These are phyloP conservation scores for Ianthella basta DNA, from an alignment of 37 sponge, comb jelly and placozoan genomes.

Conservation along the genomic window DNA sequence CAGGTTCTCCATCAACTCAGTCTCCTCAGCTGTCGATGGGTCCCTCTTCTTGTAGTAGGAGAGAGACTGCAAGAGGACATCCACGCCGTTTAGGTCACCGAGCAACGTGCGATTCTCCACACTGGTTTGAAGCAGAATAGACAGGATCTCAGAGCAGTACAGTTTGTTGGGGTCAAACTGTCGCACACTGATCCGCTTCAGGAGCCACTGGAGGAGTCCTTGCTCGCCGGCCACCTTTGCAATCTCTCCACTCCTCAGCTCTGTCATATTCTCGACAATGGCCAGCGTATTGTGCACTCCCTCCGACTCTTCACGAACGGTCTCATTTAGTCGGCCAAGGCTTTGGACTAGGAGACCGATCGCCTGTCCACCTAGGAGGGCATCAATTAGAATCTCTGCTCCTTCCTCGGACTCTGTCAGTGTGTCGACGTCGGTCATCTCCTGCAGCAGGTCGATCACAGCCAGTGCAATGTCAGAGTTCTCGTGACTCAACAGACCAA, in stretches of 20 bases:
- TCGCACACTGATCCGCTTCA: constrained; percentile 79
- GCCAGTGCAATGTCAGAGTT: constrained; percentile 90
- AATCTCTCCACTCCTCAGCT: constrained; percentile 72
- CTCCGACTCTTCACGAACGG: constrained; percentile 85
- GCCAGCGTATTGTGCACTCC: constrained; percentile 95
- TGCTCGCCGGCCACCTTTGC: constrained; percentile 80
- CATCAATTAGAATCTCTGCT: constrained; percentile 77
- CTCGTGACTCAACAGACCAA: constrained; percentile 89
- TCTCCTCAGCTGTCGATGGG: constrained; percentile 82
- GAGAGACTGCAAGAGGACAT: constrained; percentile 88
- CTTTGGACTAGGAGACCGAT: constrained; percentile 86
- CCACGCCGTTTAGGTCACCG: constrained; percentile 93
- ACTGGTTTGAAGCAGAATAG: constrained; percentile 89
- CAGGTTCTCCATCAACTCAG: constrained; percentile 96
- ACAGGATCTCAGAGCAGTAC: constrained; percentile 89
- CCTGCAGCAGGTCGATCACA: constrained; percentile 91
- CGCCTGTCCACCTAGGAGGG: constrained; percentile 72
- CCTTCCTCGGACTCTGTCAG: constrained; percentile 83
- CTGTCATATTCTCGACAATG: constrained; percentile 94
- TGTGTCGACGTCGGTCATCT: constrained; percentile 90
- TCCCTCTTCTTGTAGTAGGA: constrained; percentile 95
- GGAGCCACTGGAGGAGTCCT: constrained; percentile 88
- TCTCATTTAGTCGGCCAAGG: constrained; percentile 90
- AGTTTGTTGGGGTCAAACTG: constrained; percentile 96
- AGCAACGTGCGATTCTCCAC: constrained; percentile 75